These are phyloP conservation scores for Mycalesis mineus DNA, from an alignment of 2,888 invertebrate species.

Conservation along the genomic window DNA sequence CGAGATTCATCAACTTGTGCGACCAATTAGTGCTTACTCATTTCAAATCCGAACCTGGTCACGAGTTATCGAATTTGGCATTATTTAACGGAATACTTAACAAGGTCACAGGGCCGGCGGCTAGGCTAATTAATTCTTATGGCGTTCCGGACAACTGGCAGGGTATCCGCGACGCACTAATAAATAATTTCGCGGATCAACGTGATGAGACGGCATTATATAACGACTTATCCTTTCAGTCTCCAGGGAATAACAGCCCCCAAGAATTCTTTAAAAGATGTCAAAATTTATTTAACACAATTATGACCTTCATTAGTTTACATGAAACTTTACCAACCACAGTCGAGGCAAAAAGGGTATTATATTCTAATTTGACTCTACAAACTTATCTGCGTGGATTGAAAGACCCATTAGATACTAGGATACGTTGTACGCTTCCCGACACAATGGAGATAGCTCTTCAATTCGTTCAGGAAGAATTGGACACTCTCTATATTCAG, in stretches of 20 bases:
- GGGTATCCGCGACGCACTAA: too few species aligned
- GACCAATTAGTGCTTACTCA: too few species aligned
- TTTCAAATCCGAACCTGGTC: too few species aligned
- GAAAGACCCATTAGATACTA: slow-evolving; percentile 4
- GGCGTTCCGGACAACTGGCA: too few species aligned
- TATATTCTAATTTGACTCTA: neutral
- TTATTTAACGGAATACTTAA: too few species aligned
- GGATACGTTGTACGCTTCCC: slow-evolving; percentile 6
- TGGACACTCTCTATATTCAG: slow-evolving; percentile 3
- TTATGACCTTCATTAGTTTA: slow-evolving; percentile 6
- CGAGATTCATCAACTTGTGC: too few species aligned
- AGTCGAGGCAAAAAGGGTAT: neutral
- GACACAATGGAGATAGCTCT: slow-evolving; percentile 7
- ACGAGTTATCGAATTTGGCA: too few species aligned
- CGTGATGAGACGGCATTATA: too few species aligned
- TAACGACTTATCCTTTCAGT: too few species aligned
- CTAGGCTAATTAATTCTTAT: too few species aligned
- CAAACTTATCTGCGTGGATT: slow-evolving; percentile 10
- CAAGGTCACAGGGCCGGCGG: too few species aligned
- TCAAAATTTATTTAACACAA: slow-evolving; percentile 14
- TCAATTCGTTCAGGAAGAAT: slow-evolving; percentile 7
- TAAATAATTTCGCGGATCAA: too few species aligned
- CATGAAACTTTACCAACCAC: neutral
- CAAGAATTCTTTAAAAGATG: slow-evolving; percentile 12
- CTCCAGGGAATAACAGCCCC: neutral